A percentile compares a stretch with the other conserved stretches of the same genome.
phyloP scores from a whole-genome alignment of 2,797 vertebrate species.

The Caiman crocodilus region DNA sequence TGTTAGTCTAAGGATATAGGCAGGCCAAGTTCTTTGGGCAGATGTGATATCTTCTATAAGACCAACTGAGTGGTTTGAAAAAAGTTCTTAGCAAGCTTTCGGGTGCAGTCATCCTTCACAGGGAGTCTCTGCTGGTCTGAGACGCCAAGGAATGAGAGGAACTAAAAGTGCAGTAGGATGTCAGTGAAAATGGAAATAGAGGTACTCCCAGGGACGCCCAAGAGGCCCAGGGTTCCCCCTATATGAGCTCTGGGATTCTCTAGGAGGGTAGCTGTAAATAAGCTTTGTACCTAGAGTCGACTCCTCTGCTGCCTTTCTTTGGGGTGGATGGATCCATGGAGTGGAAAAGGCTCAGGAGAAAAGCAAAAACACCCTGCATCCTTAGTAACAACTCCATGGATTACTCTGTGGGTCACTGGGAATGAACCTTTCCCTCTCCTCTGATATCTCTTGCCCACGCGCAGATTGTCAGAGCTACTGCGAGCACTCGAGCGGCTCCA shows the following conservation, averaged over 20 bases:
- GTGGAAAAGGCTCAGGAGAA: neutral
- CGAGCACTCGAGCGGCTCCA: neutral
- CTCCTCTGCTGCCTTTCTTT: neutral
- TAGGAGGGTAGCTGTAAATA: neutral
- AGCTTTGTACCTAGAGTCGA: neutral
- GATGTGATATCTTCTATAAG: too few relatives aligned
- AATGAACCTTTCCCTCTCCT: neutral
- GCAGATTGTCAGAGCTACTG: neutral
- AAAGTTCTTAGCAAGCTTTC: too few relatives aligned
- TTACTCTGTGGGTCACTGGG: neutral
- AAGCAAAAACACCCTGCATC: neutral
- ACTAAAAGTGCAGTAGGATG: too few relatives aligned
- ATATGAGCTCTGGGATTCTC: neutral
- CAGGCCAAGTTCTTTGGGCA: too few relatives aligned
- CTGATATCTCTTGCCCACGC: neutral
- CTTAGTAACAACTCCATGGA: fast-evolving
- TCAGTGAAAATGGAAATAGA: too few relatives aligned
- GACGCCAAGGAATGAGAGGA: too few relatives aligned
- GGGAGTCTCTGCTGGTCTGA: too few relatives aligned
- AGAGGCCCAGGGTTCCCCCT: neutral
- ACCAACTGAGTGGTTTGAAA: too few relatives aligned
- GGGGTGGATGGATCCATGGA: neutral
- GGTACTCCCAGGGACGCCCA: neutral
- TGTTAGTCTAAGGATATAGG: too few relatives aligned
- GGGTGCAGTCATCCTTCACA: too few relatives aligned